Evolutionary conservation across 2,797 vertebrate species (phyloP).

Genomic region (Salarias fasciatus): DNA sequence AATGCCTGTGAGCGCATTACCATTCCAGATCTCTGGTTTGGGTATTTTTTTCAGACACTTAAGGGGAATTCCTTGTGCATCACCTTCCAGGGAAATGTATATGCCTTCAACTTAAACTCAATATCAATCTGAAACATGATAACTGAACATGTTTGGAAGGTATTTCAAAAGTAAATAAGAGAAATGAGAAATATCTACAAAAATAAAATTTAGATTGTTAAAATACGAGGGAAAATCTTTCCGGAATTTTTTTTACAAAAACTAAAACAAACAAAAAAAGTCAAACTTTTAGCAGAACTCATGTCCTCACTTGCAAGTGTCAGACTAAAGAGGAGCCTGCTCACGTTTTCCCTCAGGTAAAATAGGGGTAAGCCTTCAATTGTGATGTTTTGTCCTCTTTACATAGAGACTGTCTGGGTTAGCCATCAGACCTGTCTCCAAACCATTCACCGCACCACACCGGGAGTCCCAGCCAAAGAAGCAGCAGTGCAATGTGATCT

Average conservation of each 20-base stretch:
- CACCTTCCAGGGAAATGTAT: slow-evolving; percentile 10
- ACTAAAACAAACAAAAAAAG: slow-evolving; percentile 7
- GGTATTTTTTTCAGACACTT: slow-evolving; percentile 52
- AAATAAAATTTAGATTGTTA: slow-evolving; percentile 3
- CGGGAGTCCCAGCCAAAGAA: slow-evolving; percentile 4
- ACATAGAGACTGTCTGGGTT: slow-evolving; percentile 38
- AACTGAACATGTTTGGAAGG: neutral
- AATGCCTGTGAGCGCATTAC: slow-evolving; percentile 42
- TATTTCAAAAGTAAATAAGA: slow-evolving; percentile 6
- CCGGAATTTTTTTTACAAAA: slow-evolving; percentile 13
- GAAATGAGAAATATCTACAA: slow-evolving; percentile 12
- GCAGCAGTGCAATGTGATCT: slow-evolving; percentile 29
- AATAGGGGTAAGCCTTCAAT: slow-evolving; percentile 8
- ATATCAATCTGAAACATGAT: slow-evolving; percentile 15
- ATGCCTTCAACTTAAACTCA: slow-evolving; percentile 10
- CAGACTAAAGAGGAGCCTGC: slow-evolving; percentile 23
- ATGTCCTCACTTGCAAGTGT: slow-evolving; percentile 34
- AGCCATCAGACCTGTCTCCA: slow-evolving; percentile 31
- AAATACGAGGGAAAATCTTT: slow-evolving; percentile 19
- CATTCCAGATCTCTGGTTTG: slow-evolving; percentile 36
- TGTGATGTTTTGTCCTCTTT: slow-evolving; percentile 25
- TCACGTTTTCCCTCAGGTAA: slow-evolving; percentile 32
- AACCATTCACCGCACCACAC: slow-evolving; percentile 4
- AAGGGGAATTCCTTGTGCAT: slow-evolving; percentile 51
- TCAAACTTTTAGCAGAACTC: slow-evolving; percentile 1